phyloP scores from a whole-genome alignment of 2,797 vertebrate genomes.

The Alauda arvensis region DNA sequence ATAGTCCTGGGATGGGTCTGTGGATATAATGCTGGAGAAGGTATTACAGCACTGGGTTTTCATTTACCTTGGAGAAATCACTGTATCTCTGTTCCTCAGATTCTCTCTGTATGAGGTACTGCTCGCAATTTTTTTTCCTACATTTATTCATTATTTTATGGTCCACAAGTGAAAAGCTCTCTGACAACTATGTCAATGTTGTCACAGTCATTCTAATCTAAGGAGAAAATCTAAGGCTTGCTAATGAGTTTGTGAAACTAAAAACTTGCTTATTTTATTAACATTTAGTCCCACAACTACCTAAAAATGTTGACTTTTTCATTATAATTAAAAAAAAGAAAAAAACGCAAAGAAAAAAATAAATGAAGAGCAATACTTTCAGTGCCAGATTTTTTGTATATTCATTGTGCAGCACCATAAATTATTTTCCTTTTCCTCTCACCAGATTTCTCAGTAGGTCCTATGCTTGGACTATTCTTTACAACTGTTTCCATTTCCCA shows the following conservation, averaged over 20 bases:
- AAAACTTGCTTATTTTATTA: neutral
- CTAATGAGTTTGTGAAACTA: neutral
- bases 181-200: neutral
- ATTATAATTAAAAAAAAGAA: rapidly evolving
- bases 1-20: neutral
- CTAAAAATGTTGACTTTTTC: neutral
- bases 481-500: neutral
- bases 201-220: neutral
- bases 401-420: neutral
- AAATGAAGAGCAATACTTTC: neutral
- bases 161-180: neutral
- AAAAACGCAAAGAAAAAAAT: neutral
- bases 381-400: neutral
- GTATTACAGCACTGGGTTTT: neutral
- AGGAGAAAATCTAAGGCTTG: neutral
- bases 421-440: neutral
- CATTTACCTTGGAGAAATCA: neutral
- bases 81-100: neutral
- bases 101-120: neutral
- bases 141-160: neutral
- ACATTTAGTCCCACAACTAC: neutral
- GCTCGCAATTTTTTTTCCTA: neutral
- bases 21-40: neutral
- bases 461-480: neutral
- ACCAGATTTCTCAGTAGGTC: neutral